Percentiles rank a stretch among this genome's conserved stretches.
These are phyloP conservation scores for Phainopepla nitens DNA, from an alignment of 2,113 vertebrate genomes.

Conservation along the genomic window DNA sequence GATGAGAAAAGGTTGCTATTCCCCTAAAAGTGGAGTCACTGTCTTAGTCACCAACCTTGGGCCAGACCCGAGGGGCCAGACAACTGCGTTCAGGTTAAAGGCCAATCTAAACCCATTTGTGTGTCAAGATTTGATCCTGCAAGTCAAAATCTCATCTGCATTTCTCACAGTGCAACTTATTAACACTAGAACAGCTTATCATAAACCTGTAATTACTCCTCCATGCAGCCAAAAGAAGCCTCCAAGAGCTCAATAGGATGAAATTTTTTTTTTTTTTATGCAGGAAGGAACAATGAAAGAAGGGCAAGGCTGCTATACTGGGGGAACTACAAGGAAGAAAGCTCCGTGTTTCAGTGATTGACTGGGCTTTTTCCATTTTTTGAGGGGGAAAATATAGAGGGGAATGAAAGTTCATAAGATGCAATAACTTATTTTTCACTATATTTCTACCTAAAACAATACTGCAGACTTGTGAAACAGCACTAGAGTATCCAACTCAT, in stretches of 20 bases:
- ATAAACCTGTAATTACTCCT: background rate
- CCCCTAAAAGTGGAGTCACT: background rate
- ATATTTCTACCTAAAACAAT: background rate
- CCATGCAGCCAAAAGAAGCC: background rate
- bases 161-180: background rate
- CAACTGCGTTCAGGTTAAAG: background rate
- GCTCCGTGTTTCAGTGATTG: accelerated
- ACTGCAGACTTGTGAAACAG: background rate
- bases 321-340: background rate
- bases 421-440: background rate
- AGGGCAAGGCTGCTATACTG: background rate
- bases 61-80: background rate
- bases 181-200: background rate
- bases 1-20: background rate
- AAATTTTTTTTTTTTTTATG: background rate
- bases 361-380: background rate
- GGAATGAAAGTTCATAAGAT: background rate
- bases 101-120: background rate
- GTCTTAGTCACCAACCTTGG: background rate
- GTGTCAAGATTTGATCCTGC: background rate
- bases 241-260: background rate
- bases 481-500: background rate
- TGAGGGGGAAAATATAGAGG: accelerated
- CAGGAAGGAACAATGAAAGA: background rate
- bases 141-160: background rate